Conservation (phyloP, 2,797 vertebrate genomes). For the Schizothorax lantsangensis region DNA sequence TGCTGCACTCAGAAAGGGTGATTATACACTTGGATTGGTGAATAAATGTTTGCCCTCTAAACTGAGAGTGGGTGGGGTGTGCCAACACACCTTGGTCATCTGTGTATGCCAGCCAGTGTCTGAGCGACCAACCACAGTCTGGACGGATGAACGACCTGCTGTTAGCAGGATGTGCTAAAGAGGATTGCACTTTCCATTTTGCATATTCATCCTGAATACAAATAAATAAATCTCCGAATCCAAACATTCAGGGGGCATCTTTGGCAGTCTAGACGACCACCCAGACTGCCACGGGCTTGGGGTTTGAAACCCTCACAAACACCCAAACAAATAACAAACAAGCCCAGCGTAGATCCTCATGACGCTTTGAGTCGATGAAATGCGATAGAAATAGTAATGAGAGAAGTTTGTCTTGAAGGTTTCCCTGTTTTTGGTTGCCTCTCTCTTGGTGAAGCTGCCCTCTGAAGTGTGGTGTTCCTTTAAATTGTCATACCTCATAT, state of each 20-base stretch:
- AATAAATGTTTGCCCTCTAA: slow-evolving; percentile 66
- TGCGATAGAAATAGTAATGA: slow-evolving; percentile 32
- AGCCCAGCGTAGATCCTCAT: slow-evolving; percentile 56
- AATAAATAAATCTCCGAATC: slow-evolving; percentile 79
- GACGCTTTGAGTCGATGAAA: slow-evolving; percentile 12
- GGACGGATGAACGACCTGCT: slow-evolving; percentile 76
- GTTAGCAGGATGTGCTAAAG: slow-evolving; percentile 71
- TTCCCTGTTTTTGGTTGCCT: not conserved
- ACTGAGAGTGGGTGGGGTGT: slow-evolving; percentile 49
- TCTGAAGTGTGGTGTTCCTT: not conserved
- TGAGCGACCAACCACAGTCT: slow-evolving; percentile 78
- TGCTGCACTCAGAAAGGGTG: slow-evolving; percentile 60
- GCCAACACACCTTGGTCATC: slow-evolving; percentile 57
- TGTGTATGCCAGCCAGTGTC: slow-evolving; percentile 67
- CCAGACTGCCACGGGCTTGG: slow-evolving; percentile 68
- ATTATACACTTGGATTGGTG: slow-evolving; percentile 62
- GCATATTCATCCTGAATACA: slow-evolving; percentile 78
- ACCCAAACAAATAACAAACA: slow-evolving; percentile 69
- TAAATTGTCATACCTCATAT: not conserved
- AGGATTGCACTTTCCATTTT: slow-evolving; percentile 76
- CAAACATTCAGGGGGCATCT: slow-evolving; percentile 75
- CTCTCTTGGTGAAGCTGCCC: not conserved
- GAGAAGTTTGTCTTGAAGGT: not conserved
- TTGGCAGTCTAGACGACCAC: slow-evolving; percentile 74
- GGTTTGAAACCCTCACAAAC: slow-evolving; percentile 66